These are phyloP conservation scores for Salarias fasciatus DNA, from an alignment of 2,797 vertebrate genomes.

Conservation along the genomic window DNA sequence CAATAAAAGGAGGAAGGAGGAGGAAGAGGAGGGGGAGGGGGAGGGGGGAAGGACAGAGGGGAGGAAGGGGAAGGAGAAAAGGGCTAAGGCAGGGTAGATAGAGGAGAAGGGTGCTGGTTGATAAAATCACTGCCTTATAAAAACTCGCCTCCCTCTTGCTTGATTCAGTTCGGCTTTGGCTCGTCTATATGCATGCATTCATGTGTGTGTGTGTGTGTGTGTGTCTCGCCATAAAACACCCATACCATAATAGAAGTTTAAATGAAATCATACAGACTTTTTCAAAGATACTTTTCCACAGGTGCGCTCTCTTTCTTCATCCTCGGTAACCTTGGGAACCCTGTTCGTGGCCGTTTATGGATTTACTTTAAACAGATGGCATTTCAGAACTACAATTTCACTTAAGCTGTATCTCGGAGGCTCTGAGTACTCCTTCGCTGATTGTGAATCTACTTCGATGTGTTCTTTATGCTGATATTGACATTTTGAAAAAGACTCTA, in stretches of 20 bases:
- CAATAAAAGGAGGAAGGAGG: slow-evolving; percentile 71
- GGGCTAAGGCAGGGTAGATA: slow-evolving; percentile 41
- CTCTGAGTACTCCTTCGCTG: too few species aligned
- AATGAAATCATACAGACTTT: not conserved
- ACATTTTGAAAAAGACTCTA: not conserved
- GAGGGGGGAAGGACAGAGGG: slow-evolving; percentile 23
- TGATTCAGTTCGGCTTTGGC: slow-evolving; percentile 21
- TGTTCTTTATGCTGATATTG: not conserved
- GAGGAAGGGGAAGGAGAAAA: slow-evolving; percentile 64
- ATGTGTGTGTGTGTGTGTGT: not conserved
- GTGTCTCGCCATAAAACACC: slow-evolving; percentile 13
- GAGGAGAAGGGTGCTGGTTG: slow-evolving; percentile 73
- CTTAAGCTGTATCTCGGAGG: too few species aligned
- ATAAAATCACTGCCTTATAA: slow-evolving; percentile 82
- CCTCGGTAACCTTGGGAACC: slow-evolving; percentile 9
- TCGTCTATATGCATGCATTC: not conserved
- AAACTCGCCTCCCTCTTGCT: slow-evolving; percentile 22
- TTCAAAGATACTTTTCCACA: slow-evolving; percentile 7
- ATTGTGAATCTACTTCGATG: not conserved
- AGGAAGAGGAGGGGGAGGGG: slow-evolving; percentile 16
- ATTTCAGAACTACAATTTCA: slow-evolving; percentile 13
- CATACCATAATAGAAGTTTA: slow-evolving; percentile 1
- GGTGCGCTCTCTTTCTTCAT: slow-evolving; percentile 1
- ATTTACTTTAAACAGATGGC: not conserved
- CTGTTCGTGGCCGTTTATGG: not conserved